Evolutionary conservation across 2,113 vertebrate genomes (phyloP), one percentile per base, ranked within the genome.

Genomic region (cattle (Bos taurus)): DNA sequence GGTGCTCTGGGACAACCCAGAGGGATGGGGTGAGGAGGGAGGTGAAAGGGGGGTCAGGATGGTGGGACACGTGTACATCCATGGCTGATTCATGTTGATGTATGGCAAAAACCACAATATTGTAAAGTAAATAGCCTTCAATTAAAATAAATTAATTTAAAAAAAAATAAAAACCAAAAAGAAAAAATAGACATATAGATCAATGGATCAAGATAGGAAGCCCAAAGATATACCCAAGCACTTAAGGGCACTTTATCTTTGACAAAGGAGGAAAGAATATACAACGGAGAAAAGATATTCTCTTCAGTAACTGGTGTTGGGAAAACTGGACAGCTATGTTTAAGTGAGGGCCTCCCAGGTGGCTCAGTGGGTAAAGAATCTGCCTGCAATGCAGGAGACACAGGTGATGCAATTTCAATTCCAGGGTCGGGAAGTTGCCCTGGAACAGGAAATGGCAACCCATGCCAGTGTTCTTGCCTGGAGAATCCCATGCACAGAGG

Each of bases 371-470:
- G 17, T 71, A 71, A 71, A 71, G 64, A 71, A 36, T 71, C n/a
- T 36, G n/a, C 64, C n/a, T 11, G 9, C 64, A 36, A 11, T 6
- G n/a, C 64, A 71, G 64, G n/a, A 71, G n/a, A 71, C 64, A 36
- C n/a, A 71, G 64, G 64, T 71, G n/a, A 71, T 36, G 64, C n/a
- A 21, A 71, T 71, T 71, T 71, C 64, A 71, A 71, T 71, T 36
- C 4, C 17, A 71, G 2, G 9, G 64, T 71, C 0, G 0, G 17
- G n/a, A 36, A 71, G 64, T 36, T 21, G n/a, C n/a, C n/a, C 17
- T 36, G n/a, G n/a, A 71, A 36, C 36, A 36, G n/a, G 64, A 9
- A 2, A 36, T 71, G 64, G 64, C 64, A 36, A 36, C 64, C n/a
- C 19, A 71, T 11, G 9, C 19, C n/a, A 23, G n/a, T 36, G 9